These are phyloP conservation scores for Macaria notata DNA, from an alignment of 2,888 invertebrate genomes.

Conservation along the genomic window DNA sequence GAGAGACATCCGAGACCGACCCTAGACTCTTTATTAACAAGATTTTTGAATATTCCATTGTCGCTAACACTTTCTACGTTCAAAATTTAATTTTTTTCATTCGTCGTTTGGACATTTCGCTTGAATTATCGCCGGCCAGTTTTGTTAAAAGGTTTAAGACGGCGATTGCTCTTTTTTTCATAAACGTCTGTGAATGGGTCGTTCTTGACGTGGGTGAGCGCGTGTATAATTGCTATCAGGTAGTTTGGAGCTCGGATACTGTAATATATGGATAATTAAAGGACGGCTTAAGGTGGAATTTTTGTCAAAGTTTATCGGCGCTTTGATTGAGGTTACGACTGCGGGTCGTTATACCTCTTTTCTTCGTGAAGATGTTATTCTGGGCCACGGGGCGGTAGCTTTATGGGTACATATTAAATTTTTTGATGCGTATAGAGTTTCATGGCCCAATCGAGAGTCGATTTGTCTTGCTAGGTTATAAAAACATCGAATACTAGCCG, in stretches of 20 bases:
- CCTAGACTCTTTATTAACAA: slow-evolving; percentile 79
- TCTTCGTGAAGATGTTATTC: slow-evolving; percentile 56
- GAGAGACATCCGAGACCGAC: slow-evolving; percentile 47
- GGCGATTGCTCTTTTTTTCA: slow-evolving; percentile 66
- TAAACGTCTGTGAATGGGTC: slow-evolving; percentile 70
- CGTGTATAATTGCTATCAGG: slow-evolving; percentile 80
- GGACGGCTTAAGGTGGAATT: slow-evolving; percentile 79
- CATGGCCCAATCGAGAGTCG: slow-evolving; percentile 57
- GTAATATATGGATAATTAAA: slow-evolving; percentile 82
- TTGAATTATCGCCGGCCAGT: slow-evolving; percentile 80
- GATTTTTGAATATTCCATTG: slow-evolving; percentile 80
- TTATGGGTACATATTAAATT: slow-evolving; percentile 60
- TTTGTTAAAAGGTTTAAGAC: slow-evolving; percentile 77
- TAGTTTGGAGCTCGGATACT: slow-evolving; percentile 69
- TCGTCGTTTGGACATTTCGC: slow-evolving; percentile 79
- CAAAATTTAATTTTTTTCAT: slow-evolving; percentile 66
- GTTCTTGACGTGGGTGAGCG: slow-evolving; percentile 79
- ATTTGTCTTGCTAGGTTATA: slow-evolving; percentile 76
- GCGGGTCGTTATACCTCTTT: slow-evolving; percentile 42
- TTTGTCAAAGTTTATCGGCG: slow-evolving; percentile 80
- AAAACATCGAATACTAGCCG: slow-evolving; percentile 59
- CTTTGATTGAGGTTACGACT: slow-evolving; percentile 81
- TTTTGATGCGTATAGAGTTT: slow-evolving; percentile 37
- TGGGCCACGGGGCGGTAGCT: slow-evolving; percentile 69
- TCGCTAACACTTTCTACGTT: slow-evolving; percentile 81